Evolutionary conservation across 1,140 invertebrate species (phyloP), one percentile per base, ranked within the genome.

Genomic region (Sycophila sp.): DNA sequence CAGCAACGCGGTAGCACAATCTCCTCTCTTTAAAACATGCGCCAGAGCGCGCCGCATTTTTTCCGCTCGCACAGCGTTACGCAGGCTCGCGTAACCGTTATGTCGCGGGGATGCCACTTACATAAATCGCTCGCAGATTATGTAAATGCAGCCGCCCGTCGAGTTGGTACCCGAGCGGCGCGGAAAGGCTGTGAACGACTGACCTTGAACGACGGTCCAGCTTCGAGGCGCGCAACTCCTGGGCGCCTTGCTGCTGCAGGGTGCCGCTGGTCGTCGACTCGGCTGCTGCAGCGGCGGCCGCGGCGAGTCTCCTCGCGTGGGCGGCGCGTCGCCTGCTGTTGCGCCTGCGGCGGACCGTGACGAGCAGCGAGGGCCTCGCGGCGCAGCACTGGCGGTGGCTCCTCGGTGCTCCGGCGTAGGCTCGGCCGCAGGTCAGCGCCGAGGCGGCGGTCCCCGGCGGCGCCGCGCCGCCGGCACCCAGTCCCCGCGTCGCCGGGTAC

Each of bases 131-230:
- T 22, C 10, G 24, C 17, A 45, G 19, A 47, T 47, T 47, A 47
- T 47, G 42, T 47, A 47, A 47, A 47, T 47, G 19, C 7, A 1
- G 11, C 8, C 42, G 42, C 42, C 19, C 19, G 13, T 22, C 8
- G 17, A 10, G 11, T 8, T n/a, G 42, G 42, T 19, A 19, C 19
- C 22, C 47, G 47, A 51, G 26, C 49, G 11, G 19, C 6, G 6
- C 7, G 47, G 7, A 6, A 19, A 15, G n/a, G 22, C n/a, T 15
- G 49, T 30, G 24, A 53, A 53, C 13, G 49, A 78, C 80, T 83
- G 73, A 83, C 82, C 82, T 82, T 78, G 77, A 73, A 76, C 76
- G 77, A 72, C 76, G 81, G 76, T 81, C 82, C 82, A 83, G 80
- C 80, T 83, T 76, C 49, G 40, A 13, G 38, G 55, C 6, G 19